Base-by-base conservation (phyloP, 2,113 vertebrate genomes). In the Monopterus albus region DNA sequence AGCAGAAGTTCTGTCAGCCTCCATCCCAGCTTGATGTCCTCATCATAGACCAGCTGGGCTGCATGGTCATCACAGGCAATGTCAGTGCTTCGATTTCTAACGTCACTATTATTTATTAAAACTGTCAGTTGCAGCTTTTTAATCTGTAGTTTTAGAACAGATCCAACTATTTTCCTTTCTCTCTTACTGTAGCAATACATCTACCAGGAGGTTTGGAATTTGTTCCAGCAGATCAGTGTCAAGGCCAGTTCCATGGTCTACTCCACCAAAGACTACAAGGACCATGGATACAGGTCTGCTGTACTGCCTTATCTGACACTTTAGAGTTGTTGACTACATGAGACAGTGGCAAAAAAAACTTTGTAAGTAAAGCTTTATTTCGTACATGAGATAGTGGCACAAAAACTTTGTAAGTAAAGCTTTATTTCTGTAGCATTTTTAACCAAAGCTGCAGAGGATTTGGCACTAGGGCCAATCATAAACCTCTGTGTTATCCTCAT, bases 161-260 rank as follows among this genome's bases (percentile, higher is more conserved):
- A 5, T 51, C 3, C 33, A 4, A 15, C 3, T 0, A 11, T 11
- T 15, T 4, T 20, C 5, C 40, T 11, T 61, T 52, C 26, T 56
- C 10, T 55, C 43, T n/a, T 25, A 6, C 87, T 74, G 4, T 76
- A 99, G 98, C 98, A 98, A 96, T 98, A 99, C 80, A 98, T 99
- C 88, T 99, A 99, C 79, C 95, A 98, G 88, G 98, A 99, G 67
- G 98, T 99, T 29, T 99, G 97, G 98, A 99, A 99, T 79, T 91
- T 99, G 38, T 99, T 99, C 88, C 98, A 99, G 91, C 98, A 99
- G 88, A 99, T 99, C 79, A 99, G 98, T 9, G 98, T 99, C 60
- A 98, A 98, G 89, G 98, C 98, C 81, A 99, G 97, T 81, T 99
- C 97, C 2, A 94, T 97, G 78, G 97, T 99, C 17, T 99, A 99